Conservation (phyloP, 2,888 invertebrate genomes). For the Diploptera punctata region DNA sequence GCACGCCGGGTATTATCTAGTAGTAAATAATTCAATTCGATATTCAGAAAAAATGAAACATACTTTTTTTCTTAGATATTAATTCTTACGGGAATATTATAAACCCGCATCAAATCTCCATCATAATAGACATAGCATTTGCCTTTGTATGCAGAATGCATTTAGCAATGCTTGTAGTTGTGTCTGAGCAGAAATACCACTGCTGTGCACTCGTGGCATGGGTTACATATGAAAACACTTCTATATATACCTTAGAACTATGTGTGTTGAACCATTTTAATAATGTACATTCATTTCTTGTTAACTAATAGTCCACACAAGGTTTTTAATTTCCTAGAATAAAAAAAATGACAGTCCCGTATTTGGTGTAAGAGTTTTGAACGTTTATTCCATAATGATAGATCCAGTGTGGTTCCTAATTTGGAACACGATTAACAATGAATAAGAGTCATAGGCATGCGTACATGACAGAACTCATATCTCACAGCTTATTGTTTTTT, state of each 20-base stretch:
- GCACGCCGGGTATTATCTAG: no score
- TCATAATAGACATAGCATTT: no score
- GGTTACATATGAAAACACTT: no score
- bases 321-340: slow-evolving; percentile 32
- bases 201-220: no score
- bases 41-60: no score
- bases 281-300: slow-evolving; percentile 13
- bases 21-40: no score
- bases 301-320: slow-evolving; percentile 22
- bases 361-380: slow-evolving; percentile 30
- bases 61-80: no score
- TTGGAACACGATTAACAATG: slow-evolving; percentile 27
- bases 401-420: slow-evolving; percentile 31
- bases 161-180: neutral
- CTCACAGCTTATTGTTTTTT: neutral
- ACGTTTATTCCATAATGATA: slow-evolving; percentile 39
- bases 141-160: neutral
- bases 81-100: no score
- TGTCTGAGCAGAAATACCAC: neutral
- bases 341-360: slow-evolving; percentile 33
- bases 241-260: no score
- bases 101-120: no score
- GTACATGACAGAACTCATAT: neutral
- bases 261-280: neutral
- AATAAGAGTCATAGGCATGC: slow-evolving; percentile 1